Evolutionary conservation across 2,797 vertebrate genomes (phyloP).

Genomic region (Syncerus caffer): DNA sequence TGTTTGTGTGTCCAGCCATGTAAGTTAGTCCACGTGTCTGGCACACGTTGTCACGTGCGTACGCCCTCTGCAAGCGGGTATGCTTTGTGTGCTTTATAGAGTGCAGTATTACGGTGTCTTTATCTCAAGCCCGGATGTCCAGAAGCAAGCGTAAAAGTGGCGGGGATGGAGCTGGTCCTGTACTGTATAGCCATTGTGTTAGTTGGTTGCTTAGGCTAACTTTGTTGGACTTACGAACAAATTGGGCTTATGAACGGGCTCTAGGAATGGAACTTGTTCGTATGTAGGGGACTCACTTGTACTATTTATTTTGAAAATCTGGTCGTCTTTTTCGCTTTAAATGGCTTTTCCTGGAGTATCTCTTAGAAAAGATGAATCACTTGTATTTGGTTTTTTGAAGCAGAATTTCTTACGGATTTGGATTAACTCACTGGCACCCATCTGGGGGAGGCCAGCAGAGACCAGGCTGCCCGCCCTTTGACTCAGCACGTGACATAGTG

Average conservation of each 20-base stretch:
- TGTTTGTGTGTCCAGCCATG: neutral
- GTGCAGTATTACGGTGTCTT: neutral
- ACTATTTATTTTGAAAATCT: neutral
- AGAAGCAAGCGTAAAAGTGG: neutral
- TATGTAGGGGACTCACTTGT: neutral
- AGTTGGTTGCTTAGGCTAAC: neutral
- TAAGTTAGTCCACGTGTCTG: neutral
- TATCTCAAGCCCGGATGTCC: neutral
- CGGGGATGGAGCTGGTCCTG: neutral
- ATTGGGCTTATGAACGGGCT: neutral
- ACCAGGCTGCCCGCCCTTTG: accelerated
- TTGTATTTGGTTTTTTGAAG: neutral
- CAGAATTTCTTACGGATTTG: neutral
- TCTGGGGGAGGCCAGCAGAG: too few relatives aligned
- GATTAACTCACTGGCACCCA: accelerated
- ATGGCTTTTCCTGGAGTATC: neutral
- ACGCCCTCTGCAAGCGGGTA: neutral
- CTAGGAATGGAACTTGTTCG: neutral
- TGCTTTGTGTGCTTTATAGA: neutral
- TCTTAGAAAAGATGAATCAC: neutral
- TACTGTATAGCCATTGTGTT: neutral
- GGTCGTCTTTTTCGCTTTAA: neutral
- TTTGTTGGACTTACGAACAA: neutral
- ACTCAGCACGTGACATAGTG: accelerated
- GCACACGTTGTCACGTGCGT: accelerated